These are phyloP conservation scores for Diprion similis DNA, from an alignment of 1,140 invertebrate genomes.

Conservation along the genomic window DNA sequence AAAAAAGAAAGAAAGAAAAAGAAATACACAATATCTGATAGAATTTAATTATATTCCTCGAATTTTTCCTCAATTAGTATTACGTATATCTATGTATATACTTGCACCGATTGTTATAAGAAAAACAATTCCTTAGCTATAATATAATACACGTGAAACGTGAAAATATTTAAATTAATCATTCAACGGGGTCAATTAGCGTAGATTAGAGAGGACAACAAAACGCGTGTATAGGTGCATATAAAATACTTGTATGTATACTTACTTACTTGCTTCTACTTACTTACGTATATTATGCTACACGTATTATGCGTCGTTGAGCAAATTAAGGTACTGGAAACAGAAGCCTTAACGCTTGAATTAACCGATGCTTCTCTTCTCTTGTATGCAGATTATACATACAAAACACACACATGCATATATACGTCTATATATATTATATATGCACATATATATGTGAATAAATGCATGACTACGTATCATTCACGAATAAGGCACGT, in stretches of 20 bases:
- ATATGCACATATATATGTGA: too few species aligned
- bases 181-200: slow-evolving; percentile 32
- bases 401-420: too few species aligned
- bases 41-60: too few species aligned
- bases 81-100: too few species aligned
- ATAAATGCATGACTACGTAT: too few species aligned
- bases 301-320: not conserved
- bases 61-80: not conserved
- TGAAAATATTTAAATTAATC: slow-evolving; percentile 24
- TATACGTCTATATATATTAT: too few species aligned
- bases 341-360: not conserved
- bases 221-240: not conserved
- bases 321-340: not conserved
- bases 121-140: slow-evolving; percentile 19
- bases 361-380: too few species aligned
- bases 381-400: too few species aligned
- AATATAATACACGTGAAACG: slow-evolving; percentile 15
- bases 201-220: slow-evolving; percentile 24
- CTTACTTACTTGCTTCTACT: not conserved
- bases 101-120: too few species aligned
- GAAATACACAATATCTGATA: too few species aligned
- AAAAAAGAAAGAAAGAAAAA: too few species aligned
- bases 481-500: too few species aligned
- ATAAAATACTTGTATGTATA: not conserved
- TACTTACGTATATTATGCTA: not conserved